Evolutionary conservation across 2,888 invertebrate species (phyloP), one percentile per base, ranked within the genome.

Genomic region (Eupelmus urozonus): DNA sequence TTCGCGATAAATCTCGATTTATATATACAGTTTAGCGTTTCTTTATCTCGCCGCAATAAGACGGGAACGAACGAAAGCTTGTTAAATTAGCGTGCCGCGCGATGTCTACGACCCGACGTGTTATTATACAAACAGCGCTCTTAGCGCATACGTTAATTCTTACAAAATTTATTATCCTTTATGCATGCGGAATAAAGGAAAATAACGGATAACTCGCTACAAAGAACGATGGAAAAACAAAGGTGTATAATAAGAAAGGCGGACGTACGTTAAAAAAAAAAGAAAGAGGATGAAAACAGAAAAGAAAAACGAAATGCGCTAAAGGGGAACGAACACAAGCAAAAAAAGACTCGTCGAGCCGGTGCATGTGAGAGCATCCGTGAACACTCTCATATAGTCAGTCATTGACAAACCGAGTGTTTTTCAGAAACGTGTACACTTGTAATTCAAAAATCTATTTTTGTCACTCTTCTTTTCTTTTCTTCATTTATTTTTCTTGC

Each of bases 111-210:
- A 65, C 51, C 62, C 29, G 40, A 79, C 45, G 13, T 51, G 13
- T 51, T 79, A 60, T 76, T 79, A 60, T 65, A 76, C 62, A 76
- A 76, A 73, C 69, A 69, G 27, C 40, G 23, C 72, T 76, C 42
- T 72, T 69, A 62, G 53, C 40, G 70, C 72, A 59, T 55, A 49
- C 29, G 63, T 60, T 79, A 69, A 72, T 73, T 76, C 76, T 73
- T 76, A 76, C 57, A 65, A 73, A 79, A 79, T 79, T 79, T 76
- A 79, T 79, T 65, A 76, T 73, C 76, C 76, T 76, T 79, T 76
- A 69, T 69, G 29, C 70, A n/a, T 13, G 13, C 11, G 18, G 63
- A n/a, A 66, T 65, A 71, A 79, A 71, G 57, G 27, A 79, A 71
- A 75, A 67, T 71, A 79, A 79, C 62, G 79, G 62, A 62, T 75